Base-by-base conservation (phyloP, 2,888 invertebrate genomes). In the Psylliodes chrysocephalus region DNA sequence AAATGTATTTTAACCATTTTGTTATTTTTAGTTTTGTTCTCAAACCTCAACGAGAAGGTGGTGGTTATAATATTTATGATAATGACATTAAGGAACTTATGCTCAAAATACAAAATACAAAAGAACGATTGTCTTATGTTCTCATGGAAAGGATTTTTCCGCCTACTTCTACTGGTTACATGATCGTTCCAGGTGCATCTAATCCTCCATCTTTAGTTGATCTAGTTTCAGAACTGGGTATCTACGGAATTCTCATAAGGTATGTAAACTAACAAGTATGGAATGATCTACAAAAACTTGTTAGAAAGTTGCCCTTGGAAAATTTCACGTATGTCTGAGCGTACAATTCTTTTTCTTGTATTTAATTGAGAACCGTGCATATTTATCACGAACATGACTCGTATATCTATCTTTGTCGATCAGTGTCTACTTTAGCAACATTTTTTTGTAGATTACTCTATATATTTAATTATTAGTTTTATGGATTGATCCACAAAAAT, bases 31-130 rank as follows among this genome's bases (percentile, higher is more conserved):
- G 90, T 67, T 98, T 88, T 84, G 98, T 98, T 0, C 82, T 98
- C 68, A 98, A 98, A 82, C 98, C 98, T 0, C 98, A 98, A 82
- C 87, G 98, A 46, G 98, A 98, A 83, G 98, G 98, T 14, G 98
- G 98, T 72, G 98, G 98, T 56, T 93, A 97, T 82, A 98, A 98
- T 80, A 82, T 95, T 49, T 98, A 96, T 82, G 95, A 93, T 0
- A 83, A 87, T 0, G 92, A 95, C 35, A 89, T 98, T 54, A 86
- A 86, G 62, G 85, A 86, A 33, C 88, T 88, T 4, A 82, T 93
- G 1, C 65, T 78, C 74, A 82, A 84, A 73, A 89, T 90, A 83
- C 86, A 87, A 60, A 83, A 89, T 76, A 86, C 87, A 19, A 86
- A 89, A 47, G 94, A 96, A 80, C 87, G 95, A 28, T 89, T 90